Evolutionary conservation across 1,140 invertebrate genomes (phyloP), one percentile per base, ranked within the genome.

Genomic region (Calephelis nemesis): DNA sequence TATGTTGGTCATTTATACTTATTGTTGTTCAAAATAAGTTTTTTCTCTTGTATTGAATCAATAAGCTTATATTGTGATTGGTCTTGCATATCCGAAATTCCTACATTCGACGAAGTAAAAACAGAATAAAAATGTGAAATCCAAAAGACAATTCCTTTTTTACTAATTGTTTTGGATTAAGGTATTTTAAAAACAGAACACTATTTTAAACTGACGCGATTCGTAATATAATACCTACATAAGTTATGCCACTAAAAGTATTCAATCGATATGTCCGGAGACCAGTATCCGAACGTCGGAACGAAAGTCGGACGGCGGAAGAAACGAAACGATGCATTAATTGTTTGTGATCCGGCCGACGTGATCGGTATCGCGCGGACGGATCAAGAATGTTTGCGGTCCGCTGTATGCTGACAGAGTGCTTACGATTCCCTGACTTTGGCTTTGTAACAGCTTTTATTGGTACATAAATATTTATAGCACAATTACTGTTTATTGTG

Each of bases 321-420:
- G 62, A 70, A 73, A 73, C 63, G 68, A 64, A 70, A 70, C 63
- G 72, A 69, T 30, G 68, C 60, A 74, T 70, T 74, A 74, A 74
- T 74, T 74, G 72, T 74, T 70, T 70, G 42, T 70, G 72, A 74
- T 74, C 65, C 50, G 39, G 11, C 66, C 54, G 62, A 47, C 63
- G 47, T 15, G 65, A 54, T 52, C 50, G 65, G 50, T 72, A 73
- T 69, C 71, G 42, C 63, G 62, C 30, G 45, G 7, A n/a, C 47
- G 62, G 40, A 73, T 69, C 71, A 63, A 65, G 71, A 71, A 71
- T 68, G 68, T 54, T 65, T n/a, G 49, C 64, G 9, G 40, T 50
- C 48, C 40, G 67, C 47, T 39, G 30, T 63, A 40, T 45, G 65
- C 63, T 68, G 67, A 62, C 52, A 58, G 69, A 54, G 19, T 50